Conservation (phyloP, 2,888 invertebrate genomes). For the Tipula vernalis region DNA sequence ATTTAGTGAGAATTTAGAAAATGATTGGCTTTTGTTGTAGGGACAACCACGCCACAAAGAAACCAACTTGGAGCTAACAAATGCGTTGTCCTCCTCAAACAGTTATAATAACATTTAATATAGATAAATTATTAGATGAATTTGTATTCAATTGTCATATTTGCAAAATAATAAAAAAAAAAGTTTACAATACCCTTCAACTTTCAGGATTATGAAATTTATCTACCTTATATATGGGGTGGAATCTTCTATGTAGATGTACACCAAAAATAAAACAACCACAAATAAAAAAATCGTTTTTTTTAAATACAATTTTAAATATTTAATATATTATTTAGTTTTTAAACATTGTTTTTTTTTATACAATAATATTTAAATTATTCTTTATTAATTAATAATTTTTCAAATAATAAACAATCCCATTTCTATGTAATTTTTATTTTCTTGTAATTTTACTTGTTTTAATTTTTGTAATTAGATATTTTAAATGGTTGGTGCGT, state of each 20-base stretch:
- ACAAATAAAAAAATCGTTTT: background rate
- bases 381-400: background rate
- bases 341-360: background rate
- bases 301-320: slow-evolving; percentile 4
- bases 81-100: no score
- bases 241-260: background rate
- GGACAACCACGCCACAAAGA: no score
- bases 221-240: no score
- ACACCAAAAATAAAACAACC: background rate
- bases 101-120: no score
- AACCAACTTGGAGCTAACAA: no score
- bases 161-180: no score
- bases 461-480: background rate
- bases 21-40: no score
- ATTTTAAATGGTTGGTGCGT: background rate
- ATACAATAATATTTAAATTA: slow-evolving; percentile 4
- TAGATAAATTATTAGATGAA: no score
- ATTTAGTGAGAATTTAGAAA: no score
- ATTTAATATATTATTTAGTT: slow-evolving; percentile 4
- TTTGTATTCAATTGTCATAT: no score
- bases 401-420: background rate
- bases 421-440: background rate
- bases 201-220: no score
- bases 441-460: background rate
- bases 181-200: no score